Percentiles rank a stretch among this genome's conserved stretches.
These are phyloP conservation scores for Rhineura floridana DNA, from an alignment of 2,113 vertebrate species.

Conservation along the genomic window DNA sequence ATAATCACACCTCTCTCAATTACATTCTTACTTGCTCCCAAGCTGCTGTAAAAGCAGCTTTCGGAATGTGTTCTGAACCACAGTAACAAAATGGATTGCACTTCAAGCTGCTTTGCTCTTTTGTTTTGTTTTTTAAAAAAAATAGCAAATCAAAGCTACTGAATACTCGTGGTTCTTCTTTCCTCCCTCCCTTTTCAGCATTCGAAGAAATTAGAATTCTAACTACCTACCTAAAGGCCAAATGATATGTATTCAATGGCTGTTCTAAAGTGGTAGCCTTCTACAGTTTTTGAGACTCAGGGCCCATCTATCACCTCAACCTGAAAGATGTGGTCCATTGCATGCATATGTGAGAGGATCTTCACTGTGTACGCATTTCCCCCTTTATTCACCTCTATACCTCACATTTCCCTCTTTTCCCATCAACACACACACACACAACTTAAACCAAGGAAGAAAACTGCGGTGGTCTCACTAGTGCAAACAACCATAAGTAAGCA, in stretches of 20 bases:
- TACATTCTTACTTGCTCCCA: conserved; percentile 9
- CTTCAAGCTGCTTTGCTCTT: not conserved
- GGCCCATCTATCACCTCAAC: not conserved
- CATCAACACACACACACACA: not conserved
- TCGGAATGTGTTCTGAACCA: not conserved
- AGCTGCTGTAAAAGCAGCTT: not conserved
- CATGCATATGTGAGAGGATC: not conserved
- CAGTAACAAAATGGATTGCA: not conserved
- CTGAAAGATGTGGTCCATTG: rapidly evolving
- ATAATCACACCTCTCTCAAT: conserved; percentile 13
- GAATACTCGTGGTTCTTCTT: not conserved
- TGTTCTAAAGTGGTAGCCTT: not conserved
- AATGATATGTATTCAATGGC: no score
- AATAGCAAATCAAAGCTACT: not conserved
- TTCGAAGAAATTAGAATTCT: no score
- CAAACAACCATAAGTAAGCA: not conserved
- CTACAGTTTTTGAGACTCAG: not conserved
- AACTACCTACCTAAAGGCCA: not conserved
- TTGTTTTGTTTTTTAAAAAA: not conserved
- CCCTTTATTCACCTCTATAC: not conserved
- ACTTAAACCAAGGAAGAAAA: not conserved
- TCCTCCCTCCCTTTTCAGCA: no score
- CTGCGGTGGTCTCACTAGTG: not conserved
- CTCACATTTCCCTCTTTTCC: not conserved
- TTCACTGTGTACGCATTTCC: not conserved